Base-by-base conservation (phyloP, 2,888 invertebrate species). In the Diaprepes abbreviatus region DNA sequence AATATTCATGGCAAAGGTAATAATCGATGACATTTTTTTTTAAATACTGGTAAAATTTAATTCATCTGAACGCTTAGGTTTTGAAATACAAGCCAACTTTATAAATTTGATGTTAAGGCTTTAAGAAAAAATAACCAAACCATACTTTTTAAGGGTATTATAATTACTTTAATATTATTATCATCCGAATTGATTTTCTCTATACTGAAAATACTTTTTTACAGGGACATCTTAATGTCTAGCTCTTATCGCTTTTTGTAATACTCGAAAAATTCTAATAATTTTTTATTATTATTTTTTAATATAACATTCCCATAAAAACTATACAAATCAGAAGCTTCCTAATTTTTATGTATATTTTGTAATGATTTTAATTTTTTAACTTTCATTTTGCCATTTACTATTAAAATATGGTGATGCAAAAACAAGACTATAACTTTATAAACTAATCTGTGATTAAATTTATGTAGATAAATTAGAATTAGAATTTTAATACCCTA, bases 361-460 rank as follows among this genome's bases (percentile, higher is more conserved):
- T 24, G 24, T 33, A 33, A 33, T 9, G 17, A 12, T 6, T 16
- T 40, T 40, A 5, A 2, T 14, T 7, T 48, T 52, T 31, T 36
- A 36, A 52, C 12, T 31, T n/a, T 52, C 17, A 33, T 52, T 31
- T 52, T 31, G 19, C 9, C 52, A 31, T 1, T 17, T 33, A 33
- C 19, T 35, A 1, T 1, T 16, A 54, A 17, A 54, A 17, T 40
- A 19, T 17, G 31, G 33, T 54, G 33, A 33, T 55, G 1, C n/a
- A n/a, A 19, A 21, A 10, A 0, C 10, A 33, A 12, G 17, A 55
- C 21, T 55, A 38, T 24, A 55, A 36, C 24, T 12, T 59, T 60
- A 62, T 60, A 62, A 64, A 59, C 65, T 21, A 66, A 66, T 62
- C 66, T 66, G 66, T 40, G 55, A 60, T 62, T 70, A 50, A 64